A percentile compares a stretch with the other conserved stretches of the same genome.
Conservation (phyloP, 2,888 invertebrate species). For the Arrhopalites spinosus region DNA sequence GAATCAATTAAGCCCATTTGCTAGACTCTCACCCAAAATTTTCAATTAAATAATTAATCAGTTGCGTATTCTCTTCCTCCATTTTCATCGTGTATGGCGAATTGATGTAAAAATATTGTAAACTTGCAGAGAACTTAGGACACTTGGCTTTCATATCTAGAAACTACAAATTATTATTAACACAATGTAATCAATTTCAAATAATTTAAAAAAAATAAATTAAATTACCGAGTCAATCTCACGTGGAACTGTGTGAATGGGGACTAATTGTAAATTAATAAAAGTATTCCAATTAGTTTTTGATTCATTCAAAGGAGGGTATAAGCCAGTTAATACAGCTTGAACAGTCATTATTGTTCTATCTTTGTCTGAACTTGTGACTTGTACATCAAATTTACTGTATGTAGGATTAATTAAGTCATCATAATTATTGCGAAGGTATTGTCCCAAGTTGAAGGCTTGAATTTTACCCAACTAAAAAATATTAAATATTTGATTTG, state of each 20-base stretch:
- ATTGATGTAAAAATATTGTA: neutral
- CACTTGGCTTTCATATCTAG: slow-evolving; percentile 70
- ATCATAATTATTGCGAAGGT: slow-evolving; percentile 72
- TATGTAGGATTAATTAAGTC: slow-evolving; percentile 59
- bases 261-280: slow-evolving; percentile 57
- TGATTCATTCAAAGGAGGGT: slow-evolving; percentile 16
- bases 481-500: too few relatives aligned
- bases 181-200: too few relatives aligned
- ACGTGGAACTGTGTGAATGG: slow-evolving; percentile 51
- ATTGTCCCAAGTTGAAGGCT: slow-evolving; percentile 70
- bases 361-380: slow-evolving; percentile 76
- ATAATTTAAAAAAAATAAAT: too few relatives aligned
- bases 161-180: slow-evolving; percentile 57
- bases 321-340: slow-evolving; percentile 72
- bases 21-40: too few relatives aligned
- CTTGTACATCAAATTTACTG: slow-evolving; percentile 59
- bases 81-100: too few relatives aligned
- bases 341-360: slow-evolving; percentile 87
- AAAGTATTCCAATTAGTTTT: neutral
- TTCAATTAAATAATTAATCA: too few relatives aligned
- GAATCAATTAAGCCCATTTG: too few relatives aligned
- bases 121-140: slow-evolving; percentile 60
- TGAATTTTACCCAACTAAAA: slow-evolving; percentile 58
- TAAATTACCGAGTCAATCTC: slow-evolving; percentile 44
- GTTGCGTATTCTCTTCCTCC: too few relatives aligned